Percentiles rank a stretch among this genome's conserved stretches.
phyloP scores from a whole-genome alignment of 2,888 invertebrate species.

The Dasysyrphus tricinctus region DNA sequence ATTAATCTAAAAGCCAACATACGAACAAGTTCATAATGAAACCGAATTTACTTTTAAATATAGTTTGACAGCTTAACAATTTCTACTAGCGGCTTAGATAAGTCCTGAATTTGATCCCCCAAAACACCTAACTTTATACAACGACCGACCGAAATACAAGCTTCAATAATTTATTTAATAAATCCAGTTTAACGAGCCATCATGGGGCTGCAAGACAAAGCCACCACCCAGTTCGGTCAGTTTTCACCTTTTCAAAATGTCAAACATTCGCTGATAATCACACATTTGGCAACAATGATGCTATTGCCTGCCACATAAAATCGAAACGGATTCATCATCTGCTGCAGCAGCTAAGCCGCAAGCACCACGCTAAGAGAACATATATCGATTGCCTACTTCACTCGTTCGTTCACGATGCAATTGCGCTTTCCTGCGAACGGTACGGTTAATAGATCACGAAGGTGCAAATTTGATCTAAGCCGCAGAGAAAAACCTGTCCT shows the following conservation, averaged over 20 bases:
- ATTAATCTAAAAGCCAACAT: background rate
- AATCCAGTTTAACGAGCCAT: conserved; percentile 4
- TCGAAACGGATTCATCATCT: conserved; percentile 66
- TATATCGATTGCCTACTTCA: conserved; percentile 17
- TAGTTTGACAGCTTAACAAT: conserved; percentile 50
- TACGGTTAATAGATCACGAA: conserved; percentile 50
- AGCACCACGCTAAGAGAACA: background rate
- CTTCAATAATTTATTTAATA: conserved; percentile 3
- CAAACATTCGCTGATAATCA: conserved; percentile 26
- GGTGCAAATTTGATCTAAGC: conserved; percentile 39
- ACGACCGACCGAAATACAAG: background rate
- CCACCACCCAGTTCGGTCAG: conserved; percentile 6
- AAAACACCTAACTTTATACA: background rate
- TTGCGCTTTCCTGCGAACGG: conserved; percentile 39
- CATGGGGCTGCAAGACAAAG: background rate
- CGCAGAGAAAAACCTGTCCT: conserved; percentile 32
- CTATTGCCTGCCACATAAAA: conserved; percentile 38
- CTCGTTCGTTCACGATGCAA: conserved; percentile 8
- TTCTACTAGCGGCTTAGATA: conserved; percentile 36
- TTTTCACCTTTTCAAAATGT: conserved; percentile 28
- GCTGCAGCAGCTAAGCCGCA: background rate
- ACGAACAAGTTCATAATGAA: conserved; percentile 46
- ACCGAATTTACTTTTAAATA: conserved; percentile 23
- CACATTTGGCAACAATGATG: conserved; percentile 63
- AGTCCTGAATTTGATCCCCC: conserved; percentile 9